Evolutionary conservation across 1,140 invertebrate species (phyloP).

Genomic region (Maniola jurtina): DNA sequence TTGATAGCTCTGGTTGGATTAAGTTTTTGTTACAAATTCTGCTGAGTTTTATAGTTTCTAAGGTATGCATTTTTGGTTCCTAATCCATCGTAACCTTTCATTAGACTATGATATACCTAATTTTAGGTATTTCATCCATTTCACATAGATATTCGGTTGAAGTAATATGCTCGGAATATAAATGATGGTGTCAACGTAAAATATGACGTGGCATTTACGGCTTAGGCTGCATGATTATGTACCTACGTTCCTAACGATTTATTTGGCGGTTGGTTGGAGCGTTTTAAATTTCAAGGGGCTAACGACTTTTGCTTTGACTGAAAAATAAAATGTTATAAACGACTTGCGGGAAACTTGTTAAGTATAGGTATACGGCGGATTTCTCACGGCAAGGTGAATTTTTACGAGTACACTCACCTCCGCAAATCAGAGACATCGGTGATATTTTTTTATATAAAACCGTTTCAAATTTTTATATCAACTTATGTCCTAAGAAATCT

Average conservation of each 20-base stretch:
- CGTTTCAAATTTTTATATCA: constrained; percentile 22
- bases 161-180: constrained; percentile 19
- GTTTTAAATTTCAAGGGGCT: constrained; percentile 17
- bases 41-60: no score
- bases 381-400: constrained; percentile 41
- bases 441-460: constrained; percentile 40
- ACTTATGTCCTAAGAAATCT: constrained; percentile 33
- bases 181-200: constrained; percentile 23
- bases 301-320: constrained; percentile 9
- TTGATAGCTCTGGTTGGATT: no score
- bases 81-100: no score
- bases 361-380: constrained; percentile 2
- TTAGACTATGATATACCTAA: no score
- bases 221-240: constrained; percentile 21
- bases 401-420: constrained; percentile 59
- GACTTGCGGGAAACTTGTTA: constrained; percentile 26
- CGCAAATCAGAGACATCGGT: constrained; percentile 69
- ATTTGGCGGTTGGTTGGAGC: constrained; percentile 8
- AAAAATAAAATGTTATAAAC: constrained; percentile 4
- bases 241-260: constrained; percentile 10
- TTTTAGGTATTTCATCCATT: no score
- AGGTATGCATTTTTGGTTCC: no score
- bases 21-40: no score
- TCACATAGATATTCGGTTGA: constrained; percentile 6
- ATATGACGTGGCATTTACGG: constrained; percentile 22